Evolutionary conservation across 2,113 vertebrate species (phyloP).

Genomic region (Syngnathoides biaculeatus): DNA sequence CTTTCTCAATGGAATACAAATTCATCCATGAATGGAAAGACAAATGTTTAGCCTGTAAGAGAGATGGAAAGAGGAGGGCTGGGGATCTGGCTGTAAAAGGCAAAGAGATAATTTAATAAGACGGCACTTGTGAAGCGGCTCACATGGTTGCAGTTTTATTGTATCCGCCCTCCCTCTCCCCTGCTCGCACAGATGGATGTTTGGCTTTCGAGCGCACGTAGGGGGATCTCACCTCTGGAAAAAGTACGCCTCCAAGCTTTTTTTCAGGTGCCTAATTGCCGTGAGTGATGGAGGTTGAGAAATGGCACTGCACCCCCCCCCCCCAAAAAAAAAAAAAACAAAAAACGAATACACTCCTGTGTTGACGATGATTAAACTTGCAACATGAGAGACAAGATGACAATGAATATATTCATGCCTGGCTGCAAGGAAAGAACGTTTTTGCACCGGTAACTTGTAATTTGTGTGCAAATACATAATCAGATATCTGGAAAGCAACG

Average conservation of each 20-base stretch:
- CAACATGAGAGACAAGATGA: conserved; percentile 27
- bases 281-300: conserved; percentile 41
- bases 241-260: conserved; percentile 53
- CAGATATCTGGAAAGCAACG: conserved; percentile 17
- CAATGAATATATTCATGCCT: conserved; percentile 13
- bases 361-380: conserved; percentile 23
- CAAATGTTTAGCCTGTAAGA: conserved; percentile 64
- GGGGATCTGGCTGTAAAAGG: conserved; percentile 54
- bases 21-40: conserved; percentile 69
- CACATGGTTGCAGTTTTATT: neutral
- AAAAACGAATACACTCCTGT: conserved; percentile 5
- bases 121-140: conserved; percentile 40
- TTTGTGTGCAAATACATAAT: conserved; percentile 23
- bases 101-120: conserved; percentile 64
- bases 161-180: neutral
- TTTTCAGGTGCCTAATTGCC: conserved; percentile 50
- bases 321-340: neutral
- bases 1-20: conserved; percentile 62
- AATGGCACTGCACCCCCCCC: conserved; percentile 37
- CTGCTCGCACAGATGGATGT: conserved; percentile 36
- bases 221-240: conserved; percentile 16
- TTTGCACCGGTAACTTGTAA: conserved; percentile 31
- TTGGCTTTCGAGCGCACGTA: conserved; percentile 38
- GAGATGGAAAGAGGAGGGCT: conserved; percentile 54
- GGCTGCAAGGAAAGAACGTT: conserved; percentile 26